Evolutionary conservation across 2,113 vertebrate species (phyloP).

Genomic region (Chionodraco myersi): DNA sequence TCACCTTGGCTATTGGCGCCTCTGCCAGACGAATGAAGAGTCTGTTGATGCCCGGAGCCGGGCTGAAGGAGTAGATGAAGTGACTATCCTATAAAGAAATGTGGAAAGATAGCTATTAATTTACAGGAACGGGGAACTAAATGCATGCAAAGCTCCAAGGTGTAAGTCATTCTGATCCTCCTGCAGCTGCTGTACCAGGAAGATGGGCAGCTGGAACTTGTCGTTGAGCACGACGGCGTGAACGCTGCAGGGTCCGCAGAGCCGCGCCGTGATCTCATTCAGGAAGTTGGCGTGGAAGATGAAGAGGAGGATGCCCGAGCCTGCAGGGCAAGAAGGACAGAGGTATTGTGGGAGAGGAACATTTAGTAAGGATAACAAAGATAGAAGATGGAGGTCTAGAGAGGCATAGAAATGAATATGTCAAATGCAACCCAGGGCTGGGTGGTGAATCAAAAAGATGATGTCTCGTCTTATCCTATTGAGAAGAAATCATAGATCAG

Average conservation of each 20-base stretch:
- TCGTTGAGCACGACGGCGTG: conserved; percentile 97
- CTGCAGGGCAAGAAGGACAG: conserved; percentile 70
- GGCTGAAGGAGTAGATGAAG: conserved; percentile 98
- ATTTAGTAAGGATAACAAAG: not conserved
- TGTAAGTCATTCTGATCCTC: too few relatives aligned
- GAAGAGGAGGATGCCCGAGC: conserved; percentile 94
- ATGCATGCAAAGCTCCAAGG: too few relatives aligned
- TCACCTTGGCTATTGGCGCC: conserved; percentile 93
- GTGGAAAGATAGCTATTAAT: not conserved
- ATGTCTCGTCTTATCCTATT: too few relatives aligned
- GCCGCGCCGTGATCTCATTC: conserved; percentile 89
- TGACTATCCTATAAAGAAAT: conserved; percentile 90
- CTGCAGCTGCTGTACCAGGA: conserved; percentile 83
- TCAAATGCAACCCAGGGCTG: too few relatives aligned
- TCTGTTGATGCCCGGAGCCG: conserved; percentile 90
- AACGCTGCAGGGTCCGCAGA: conserved; percentile 95
- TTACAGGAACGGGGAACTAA: too few relatives aligned
- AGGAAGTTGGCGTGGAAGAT: conserved; percentile 95
- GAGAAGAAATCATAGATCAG: too few relatives aligned
- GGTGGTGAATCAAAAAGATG: too few relatives aligned
- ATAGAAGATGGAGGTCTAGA: not conserved
- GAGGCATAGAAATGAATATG: too few relatives aligned
- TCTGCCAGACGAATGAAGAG: conserved; percentile 93
- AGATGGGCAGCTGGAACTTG: conserved; percentile 97
- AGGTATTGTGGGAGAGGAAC: not conserved